Evolutionary conservation across 2,797 vertebrate species (phyloP), one percentile per base, ranked within the genome.

Genomic region (Schizopygopsis malacanthus): DNA sequence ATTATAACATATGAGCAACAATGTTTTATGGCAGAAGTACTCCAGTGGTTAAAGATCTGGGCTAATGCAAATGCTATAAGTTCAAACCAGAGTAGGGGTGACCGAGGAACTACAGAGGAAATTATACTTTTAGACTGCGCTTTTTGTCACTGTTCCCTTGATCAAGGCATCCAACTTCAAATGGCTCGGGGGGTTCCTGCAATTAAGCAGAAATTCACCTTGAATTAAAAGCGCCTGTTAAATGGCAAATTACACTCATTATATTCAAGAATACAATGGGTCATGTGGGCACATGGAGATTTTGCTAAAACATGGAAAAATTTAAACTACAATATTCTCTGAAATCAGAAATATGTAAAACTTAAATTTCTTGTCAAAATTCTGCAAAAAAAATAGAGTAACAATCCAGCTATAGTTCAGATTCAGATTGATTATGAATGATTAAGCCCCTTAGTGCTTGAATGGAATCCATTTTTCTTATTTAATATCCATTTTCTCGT

Each of bases 351-450:
- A 33, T 33, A 33, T 16, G 63, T 5, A 65, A 52, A 3, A n/a
- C 20, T n/a, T 39, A 12, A 20, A 2, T n/a, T 20, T 39, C 18
- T 41, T n/a, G 52, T 59, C 6, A 22, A 15, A 25, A 61, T 16
- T 52, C 28, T n/a, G 28, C 10, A 37, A 12, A 37, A 50, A 16
- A 3, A 15, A 7, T 33, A 33, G 33, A 33, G 33, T 70, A 56
- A 41, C n/a, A 50, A 80, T 83, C 25, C 71, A 71, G 50, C 37
- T 54, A 78, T 56, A 54, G 65, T 87, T 86, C 79, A 89, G n/a
- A n/a, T n/a, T n/a, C n/a, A n/a, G 91, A 87, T 50, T 37, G 47
- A 59, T 88, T 86, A 65, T 88, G 92, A 94, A 93, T 93, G 91
- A 93, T 33, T 33, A 33, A 33, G 59, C 59, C 59, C n/a, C n/a